phyloP scores from a whole-genome alignment of 2,888 invertebrate species.

The Prosapia bicincta region DNA sequence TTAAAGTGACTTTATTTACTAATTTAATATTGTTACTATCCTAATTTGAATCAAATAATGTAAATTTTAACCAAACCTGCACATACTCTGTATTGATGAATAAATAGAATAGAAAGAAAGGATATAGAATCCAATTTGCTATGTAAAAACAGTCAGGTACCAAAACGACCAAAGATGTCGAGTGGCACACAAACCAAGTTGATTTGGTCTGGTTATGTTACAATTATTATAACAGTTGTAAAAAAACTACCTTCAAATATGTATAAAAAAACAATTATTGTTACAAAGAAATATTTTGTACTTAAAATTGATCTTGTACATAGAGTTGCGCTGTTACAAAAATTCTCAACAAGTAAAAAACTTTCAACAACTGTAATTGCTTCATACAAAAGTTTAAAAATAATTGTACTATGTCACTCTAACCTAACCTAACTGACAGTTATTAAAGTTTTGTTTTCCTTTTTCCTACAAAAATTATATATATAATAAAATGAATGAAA shows the following conservation, averaged over 20 bases:
- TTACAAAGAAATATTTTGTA: neutral
- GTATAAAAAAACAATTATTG: constrained; percentile 2
- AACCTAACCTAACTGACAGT: neutral
- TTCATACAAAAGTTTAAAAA: neutral
- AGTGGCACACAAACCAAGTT: neutral
- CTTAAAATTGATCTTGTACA: neutral
- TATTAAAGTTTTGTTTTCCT: neutral
- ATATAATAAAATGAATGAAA: no score
- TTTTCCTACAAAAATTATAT: neutral
- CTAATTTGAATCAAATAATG: no score
- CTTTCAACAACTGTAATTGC: neutral
- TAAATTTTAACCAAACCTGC: neutral
- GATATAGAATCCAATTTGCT: neutral
- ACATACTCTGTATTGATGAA: neutral
- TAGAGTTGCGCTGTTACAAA: neutral
- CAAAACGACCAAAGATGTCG: neutral
- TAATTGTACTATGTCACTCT: neutral
- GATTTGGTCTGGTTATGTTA: neutral
- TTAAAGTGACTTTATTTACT: no score
- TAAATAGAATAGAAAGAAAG: neutral
- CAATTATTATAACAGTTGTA: neutral
- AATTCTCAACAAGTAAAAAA: neutral
- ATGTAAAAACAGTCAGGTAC: neutral
- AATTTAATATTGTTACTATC: no score
- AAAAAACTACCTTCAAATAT: constrained; percentile 2